Evolutionary conservation across 2,888 invertebrate genomes (phyloP).

Genomic region (Sialis fuliginosa): DNA sequence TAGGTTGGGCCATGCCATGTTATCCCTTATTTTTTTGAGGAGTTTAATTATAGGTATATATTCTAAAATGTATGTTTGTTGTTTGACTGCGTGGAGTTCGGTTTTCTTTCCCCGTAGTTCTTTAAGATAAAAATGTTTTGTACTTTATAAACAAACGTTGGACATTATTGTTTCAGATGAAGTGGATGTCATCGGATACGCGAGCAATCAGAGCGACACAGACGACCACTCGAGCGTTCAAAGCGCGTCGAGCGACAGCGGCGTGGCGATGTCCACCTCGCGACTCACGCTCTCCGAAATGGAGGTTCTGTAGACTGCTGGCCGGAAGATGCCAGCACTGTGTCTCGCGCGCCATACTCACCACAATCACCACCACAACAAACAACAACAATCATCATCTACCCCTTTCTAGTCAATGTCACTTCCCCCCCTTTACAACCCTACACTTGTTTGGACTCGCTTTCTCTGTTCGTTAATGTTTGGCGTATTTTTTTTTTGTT

Average conservation of each 20-base stretch:
- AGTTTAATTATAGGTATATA: too few species aligned
- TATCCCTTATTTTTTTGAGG: too few species aligned
- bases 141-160: too few species aligned
- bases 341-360: conserved; percentile 8
- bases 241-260: conserved; percentile 54
- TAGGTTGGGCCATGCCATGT: too few species aligned
- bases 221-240: conserved; percentile 67
- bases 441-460: background rate
- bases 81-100: too few species aligned
- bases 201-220: conserved; percentile 67
- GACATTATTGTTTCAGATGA: conserved; percentile 43
- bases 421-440: background rate
- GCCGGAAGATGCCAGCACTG: conserved; percentile 9
- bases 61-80: too few species aligned
- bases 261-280: conserved; percentile 49
- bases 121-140: too few species aligned
- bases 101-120: too few species aligned
- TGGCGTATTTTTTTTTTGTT: too few species aligned
- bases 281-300: conserved; percentile 44
- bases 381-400: conserved; percentile 4
- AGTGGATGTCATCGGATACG: conserved; percentile 73
- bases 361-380: conserved; percentile 7
- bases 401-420: background rate
- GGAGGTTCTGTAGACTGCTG: conserved; percentile 26
- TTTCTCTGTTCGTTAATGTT: too few species aligned